These are phyloP conservation scores for Trichacis sp. DNA, from an alignment of 2,888 invertebrate genomes.

Conservation along the genomic window DNA sequence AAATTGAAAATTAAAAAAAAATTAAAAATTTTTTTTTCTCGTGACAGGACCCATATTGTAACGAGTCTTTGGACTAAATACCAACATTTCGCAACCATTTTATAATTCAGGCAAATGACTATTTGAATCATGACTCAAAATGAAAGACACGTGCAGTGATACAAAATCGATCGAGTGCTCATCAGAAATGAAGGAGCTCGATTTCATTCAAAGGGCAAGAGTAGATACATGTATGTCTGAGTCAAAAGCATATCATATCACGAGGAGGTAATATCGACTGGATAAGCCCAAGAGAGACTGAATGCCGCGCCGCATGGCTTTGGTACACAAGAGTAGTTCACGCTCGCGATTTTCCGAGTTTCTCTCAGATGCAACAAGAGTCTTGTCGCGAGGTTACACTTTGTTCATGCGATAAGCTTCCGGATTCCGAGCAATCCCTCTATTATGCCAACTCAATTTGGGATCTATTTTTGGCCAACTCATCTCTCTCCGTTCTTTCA, in stretches of 20 bases:
- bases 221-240: conserved; percentile 29
- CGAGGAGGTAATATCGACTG: conserved; percentile 62
- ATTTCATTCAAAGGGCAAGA: conserved; percentile 30
- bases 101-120: too few relatives aligned
- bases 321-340: conserved; percentile 31
- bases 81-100: too few relatives aligned
- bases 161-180: neutral
- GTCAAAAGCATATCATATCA: conserved; percentile 56
- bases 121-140: too few relatives aligned
- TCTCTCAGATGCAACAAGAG: conserved; percentile 43
- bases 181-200: conserved; percentile 23
- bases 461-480: conserved; percentile 48
- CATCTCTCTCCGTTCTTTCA: conserved; percentile 41
- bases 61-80: too few relatives aligned
- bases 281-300: conserved; percentile 58
- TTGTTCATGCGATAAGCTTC: conserved; percentile 43
- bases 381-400: conserved; percentile 36
- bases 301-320: conserved; percentile 60
- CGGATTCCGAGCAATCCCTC: conserved; percentile 45
- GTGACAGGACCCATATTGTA: too few relatives aligned
- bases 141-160: neutral
- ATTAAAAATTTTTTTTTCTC: too few relatives aligned
- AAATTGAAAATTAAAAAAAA: too few relatives aligned
- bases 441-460: conserved; percentile 49
- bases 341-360: conserved; percentile 28